Base-by-base conservation (phyloP, 2,888 invertebrate genomes). In the Chrysolina americana region DNA sequence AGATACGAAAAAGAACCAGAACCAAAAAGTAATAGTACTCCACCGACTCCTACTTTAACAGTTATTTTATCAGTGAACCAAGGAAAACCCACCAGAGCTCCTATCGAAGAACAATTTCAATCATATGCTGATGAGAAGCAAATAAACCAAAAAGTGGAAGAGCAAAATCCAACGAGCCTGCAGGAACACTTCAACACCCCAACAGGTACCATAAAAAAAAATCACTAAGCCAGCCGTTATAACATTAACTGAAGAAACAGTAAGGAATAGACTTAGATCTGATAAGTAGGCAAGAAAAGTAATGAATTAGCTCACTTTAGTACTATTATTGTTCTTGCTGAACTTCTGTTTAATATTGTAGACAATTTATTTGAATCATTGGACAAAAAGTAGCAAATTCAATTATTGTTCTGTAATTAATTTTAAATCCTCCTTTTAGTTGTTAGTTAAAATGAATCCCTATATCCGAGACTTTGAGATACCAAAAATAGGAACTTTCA, bases 181-280 rank as follows among this genome's bases (percentile, higher is more conserved):
- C 10, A 10, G 59, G 59, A 59, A 59, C 59, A 23, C 10, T 56
- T 56, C 59, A 9, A 59, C 59, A 59, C 59, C 21, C 59, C 59
- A 28, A 59, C 21, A 59, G 59, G 59, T 59, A 19, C 10, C 10
- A 19, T 59, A 1, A 59, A 59, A 59, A 56, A 59, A 23, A 23
- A 6, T 13, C 10, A 59, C 28, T 10, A 47, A 47, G 6, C 47
- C 8, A 8, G 8, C 59, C 2, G 59, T 13, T 1, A 21, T 17
- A 19, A 21, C 59, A 59, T 59, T 13, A 19, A 19, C 6, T 21
- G 19, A 19, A 8, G 13, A 59, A 19, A 59, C 59, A 59, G 21
- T 13, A 11, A 59, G 21, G 19, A 19, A 13, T 19, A 59, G 59
- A 19, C 21, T 59, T 13, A 59, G 59, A 23, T 59, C 59, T 59